Base-by-base conservation (phyloP, 2,888 invertebrate genomes). In the Exephanes ischioxanthus region DNA sequence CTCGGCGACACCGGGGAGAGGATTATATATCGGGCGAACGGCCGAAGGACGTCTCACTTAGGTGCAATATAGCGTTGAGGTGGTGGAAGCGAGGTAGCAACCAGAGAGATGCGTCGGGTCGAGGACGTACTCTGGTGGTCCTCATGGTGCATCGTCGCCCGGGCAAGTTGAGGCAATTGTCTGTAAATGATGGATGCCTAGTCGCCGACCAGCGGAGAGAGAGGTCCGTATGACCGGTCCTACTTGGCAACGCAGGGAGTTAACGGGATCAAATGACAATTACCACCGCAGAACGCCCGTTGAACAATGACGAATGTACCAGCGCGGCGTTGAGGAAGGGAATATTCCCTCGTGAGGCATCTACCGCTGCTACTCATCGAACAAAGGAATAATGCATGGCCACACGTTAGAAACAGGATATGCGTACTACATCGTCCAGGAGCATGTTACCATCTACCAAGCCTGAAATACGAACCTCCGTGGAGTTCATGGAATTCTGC, bases 111-210 rank as follows among this genome's bases (percentile, higher is more conserved):
- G 61, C 68, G 73, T 61, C 45, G 63, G 30, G 58, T 58, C 30
- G 55, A 75, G 70, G 66, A 66, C 58, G 70, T 75, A 63, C 86
- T 86, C 80, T 80, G 75, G 55, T 68, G 22, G 51, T 70, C 41
- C 63, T 53, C 73, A 22, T 51, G 86, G 80, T 67, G 84, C 81
- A 85, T 87, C 89, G 89, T 84, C 30, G 63, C 88, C 88, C 86
- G 89, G 89, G 88, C 90, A 89, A 91, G 91, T 91, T 89, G 90
- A 89, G 90, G 91, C 91, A 92, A 92, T 92, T 92, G 92, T 92
- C 92, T 92, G 92, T 92, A 92, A 92, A 92, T 92, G 92, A 92
- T 92, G 91, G 90, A 92, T 92, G 90, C 89, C 90, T 89, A 86
- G 67, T 81, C 67, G 77, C 16, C 75, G 79, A 33, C 45, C 30